Evolutionary conservation across 2,113 vertebrate genomes (phyloP), one percentile per base, ranked within the genome.

Genomic region (Cavia porcellus): DNA sequence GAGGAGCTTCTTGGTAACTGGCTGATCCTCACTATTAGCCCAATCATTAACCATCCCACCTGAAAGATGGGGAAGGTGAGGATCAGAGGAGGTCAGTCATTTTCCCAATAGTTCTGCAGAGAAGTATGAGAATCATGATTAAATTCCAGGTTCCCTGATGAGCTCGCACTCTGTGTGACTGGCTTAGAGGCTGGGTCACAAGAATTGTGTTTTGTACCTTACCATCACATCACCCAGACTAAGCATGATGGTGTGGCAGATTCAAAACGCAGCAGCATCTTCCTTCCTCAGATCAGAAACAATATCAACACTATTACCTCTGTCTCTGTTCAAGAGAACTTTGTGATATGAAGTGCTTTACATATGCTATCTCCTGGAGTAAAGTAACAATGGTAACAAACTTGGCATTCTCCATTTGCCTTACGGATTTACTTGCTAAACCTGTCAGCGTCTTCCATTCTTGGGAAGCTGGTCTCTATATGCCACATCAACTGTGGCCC

Each of bases 391-490:
- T 62, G 28, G 9, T n/a, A 14, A 35, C 15, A 9, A 89, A 24
- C 15, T 19, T 64, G 47, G 19, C 7, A 13, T 61, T 74, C 38
- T 93, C 19, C 13, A 19, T 32, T 38, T 79, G 19, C 3, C 3
- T 15, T 12, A 19, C n/a, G 3, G 11, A 28, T 72, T n/a, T 15
- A 6, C 61, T 64, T 0, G 1, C 30, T 17, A 61, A 7, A 5
- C 74, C 47, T 57, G 5, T 6, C 20, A 66, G 15, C 17, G 5
- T 17, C 11, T 10, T 70, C 47, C 70, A 68, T 50, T 14, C 19
- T 32, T 42, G 13, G 61, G 47, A 57, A 81, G 4, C 45, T 42
- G 28, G 20, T 7, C 17, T 28, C n/a, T 14, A 1, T 25, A 7
- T 8, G 28, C 7, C 61, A 89, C 24, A 74, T 68, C 14, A 47